Evolutionary conservation across 2,797 vertebrate genomes (phyloP), one percentile per base, ranked within the genome.

Genomic region (Sylvia borin): DNA sequence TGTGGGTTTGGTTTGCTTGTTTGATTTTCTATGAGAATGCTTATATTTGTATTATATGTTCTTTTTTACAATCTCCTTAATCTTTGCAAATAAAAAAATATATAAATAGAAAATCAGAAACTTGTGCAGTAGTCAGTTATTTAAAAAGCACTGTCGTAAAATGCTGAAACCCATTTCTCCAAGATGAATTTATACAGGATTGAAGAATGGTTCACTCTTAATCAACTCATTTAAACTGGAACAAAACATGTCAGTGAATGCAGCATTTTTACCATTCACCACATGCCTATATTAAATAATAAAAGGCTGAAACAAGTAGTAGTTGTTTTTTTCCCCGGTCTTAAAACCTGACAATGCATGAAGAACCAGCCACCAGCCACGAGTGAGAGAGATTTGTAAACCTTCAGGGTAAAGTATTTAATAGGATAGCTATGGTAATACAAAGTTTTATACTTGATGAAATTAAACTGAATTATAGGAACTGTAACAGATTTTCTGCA

Each of bases 381-480:
- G 4, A 91, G 60, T 24, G 40, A 88, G 55, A 66, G 34, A 78
- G 60, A 66, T 85, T 55, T 95, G n/a, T 48, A 90, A 85, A 88
- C 26, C 61, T 83, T 68, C 54, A 61, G 66, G 79, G 76, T 51
- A 20, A 93, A 91, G 85, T 90, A 70, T 67, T 77, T 55, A 76
- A 80, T 32, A 48, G 53, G n/a, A 70, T 34, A 66, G 64, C 51
- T 51, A 58, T 21, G n/a, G 48, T 58, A 84, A 78, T 68, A 31
- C 9, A 38, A 72, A 85, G 27, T 68, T 89, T 94, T 90, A 57
- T 48, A 57, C 17, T 72, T 86, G 77, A 71, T 77, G 53, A 92
- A 92, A 86, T 92, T 42, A 89, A 89, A 71, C 45, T 40, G 75
- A 90, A 68, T 85, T 88, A 43, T 53, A 65, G 74, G 79, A 92